Evolutionary conservation across 1,140 invertebrate genomes (phyloP).

Genomic region (Acromyrmex charruanus): DNA sequence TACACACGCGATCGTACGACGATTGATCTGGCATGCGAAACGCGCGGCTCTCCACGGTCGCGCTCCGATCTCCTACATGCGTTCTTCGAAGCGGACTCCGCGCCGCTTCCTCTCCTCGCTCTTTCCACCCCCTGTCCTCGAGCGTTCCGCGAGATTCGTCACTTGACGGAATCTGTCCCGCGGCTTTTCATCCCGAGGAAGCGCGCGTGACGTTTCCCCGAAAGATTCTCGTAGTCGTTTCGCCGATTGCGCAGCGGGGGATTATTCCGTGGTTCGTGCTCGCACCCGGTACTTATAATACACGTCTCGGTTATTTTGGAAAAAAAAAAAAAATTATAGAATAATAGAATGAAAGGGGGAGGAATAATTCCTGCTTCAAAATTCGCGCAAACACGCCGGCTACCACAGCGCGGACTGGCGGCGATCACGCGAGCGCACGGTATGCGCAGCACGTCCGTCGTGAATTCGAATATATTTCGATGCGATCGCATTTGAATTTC

Average conservation of each 20-base stretch:
- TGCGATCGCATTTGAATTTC: conserved; percentile 45
- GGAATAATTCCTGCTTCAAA: conserved; percentile 53
- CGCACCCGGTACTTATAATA: background rate
- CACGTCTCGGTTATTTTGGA: background rate
- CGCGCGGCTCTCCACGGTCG: background rate
- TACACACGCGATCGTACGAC: background rate
- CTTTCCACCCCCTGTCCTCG: conserved; percentile 1
- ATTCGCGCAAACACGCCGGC: conserved; percentile 71
- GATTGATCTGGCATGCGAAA: background rate
- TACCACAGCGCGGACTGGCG: conserved; percentile 72
- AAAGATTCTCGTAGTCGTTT: background rate
- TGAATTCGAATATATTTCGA: conserved; percentile 31
- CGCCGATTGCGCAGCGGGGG: conserved; percentile 39
- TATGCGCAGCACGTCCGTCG: background rate
- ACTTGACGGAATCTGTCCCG: background rate
- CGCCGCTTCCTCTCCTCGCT: conserved; percentile 10
- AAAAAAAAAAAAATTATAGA: background rate
- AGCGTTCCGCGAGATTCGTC: background rate
- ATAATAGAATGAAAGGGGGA: background rate
- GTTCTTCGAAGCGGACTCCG: conserved; percentile 3
- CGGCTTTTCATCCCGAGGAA: background rate
- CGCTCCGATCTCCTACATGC: background rate
- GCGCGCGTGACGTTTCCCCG: background rate
- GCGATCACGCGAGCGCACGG: conserved; percentile 34
- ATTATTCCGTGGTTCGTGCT: background rate